phyloP scores from a whole-genome alignment of 2,888 invertebrate species.

The Cataglyphis livida region DNA sequence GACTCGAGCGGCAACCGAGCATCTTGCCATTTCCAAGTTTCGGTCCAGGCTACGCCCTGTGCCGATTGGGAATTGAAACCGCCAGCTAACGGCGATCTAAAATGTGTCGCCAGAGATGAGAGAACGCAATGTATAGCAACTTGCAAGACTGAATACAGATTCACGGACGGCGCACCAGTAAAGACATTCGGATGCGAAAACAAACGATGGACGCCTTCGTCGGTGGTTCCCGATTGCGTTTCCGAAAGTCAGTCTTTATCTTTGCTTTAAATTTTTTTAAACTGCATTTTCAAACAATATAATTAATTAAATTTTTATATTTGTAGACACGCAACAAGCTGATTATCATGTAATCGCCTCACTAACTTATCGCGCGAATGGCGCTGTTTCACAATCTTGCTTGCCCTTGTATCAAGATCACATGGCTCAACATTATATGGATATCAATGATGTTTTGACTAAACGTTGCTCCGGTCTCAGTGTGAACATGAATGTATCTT shows the following conservation, averaged over 20 bases:
- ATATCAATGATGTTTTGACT: constrained; percentile 93
- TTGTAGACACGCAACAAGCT: constrained; percentile 95
- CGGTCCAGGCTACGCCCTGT: constrained; percentile 97
- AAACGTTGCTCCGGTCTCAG: constrained; percentile 97
- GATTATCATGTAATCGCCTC: constrained; percentile 96
- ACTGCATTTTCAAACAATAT: neutral
- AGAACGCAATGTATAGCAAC: constrained; percentile 96
- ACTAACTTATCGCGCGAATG: constrained; percentile 95
- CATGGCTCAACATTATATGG: constrained; percentile 92
- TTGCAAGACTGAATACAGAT: constrained; percentile 95
- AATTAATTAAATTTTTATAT: constrained; percentile 17
- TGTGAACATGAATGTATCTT: constrained; percentile 97
- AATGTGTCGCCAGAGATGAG: constrained; percentile 93
- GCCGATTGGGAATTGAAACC: constrained; percentile 97
- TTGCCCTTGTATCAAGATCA: constrained; percentile 94
- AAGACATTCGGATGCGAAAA: constrained; percentile 95
- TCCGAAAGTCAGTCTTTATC: constrained; percentile 90
- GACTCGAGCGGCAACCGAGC: constrained; percentile 96
- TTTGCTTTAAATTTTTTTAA: neutral
- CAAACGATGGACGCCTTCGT: constrained; percentile 94
- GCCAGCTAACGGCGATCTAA: constrained; percentile 95
- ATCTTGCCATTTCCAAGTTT: constrained; percentile 96
- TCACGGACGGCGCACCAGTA: constrained; percentile 95
- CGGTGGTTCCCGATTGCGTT: constrained; percentile 97
- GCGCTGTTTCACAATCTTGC: constrained; percentile 94